These are phyloP conservation scores for Trinorchestia longiramus DNA, from an alignment of 1,140 invertebrate species.

Conservation along the genomic window DNA sequence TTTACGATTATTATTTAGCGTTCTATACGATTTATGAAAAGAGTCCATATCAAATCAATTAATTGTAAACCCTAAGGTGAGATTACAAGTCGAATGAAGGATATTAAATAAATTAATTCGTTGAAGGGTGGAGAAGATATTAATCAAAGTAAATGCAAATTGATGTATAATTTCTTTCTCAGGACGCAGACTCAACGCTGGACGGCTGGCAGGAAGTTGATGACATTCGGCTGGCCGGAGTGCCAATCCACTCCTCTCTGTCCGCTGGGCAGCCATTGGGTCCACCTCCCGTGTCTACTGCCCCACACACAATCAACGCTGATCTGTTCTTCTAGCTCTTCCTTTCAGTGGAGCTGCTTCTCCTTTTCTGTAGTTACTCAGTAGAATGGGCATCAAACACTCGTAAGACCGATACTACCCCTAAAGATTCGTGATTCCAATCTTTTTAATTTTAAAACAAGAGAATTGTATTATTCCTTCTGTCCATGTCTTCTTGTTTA, in stretches of 20 bases:
- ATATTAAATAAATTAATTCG: no score
- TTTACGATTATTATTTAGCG: no score
- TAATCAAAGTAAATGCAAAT: background rate
- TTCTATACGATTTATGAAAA: no score
- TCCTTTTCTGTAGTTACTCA: background rate
- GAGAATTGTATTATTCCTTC: background rate
- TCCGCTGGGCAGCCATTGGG: background rate
- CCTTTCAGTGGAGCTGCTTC: background rate
- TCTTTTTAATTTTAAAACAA: background rate
- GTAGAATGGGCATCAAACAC: background rate
- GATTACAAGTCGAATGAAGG: no score
- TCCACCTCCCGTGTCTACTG: slow-evolving; percentile 29
- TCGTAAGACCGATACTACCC: background rate
- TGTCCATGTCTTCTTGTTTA: background rate
- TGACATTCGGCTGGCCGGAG: slow-evolving; percentile 28
- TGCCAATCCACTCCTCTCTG: slow-evolving; percentile 17
- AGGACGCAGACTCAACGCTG: slow-evolving; percentile 1
- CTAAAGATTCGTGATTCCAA: background rate
- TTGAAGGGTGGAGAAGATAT: no score
- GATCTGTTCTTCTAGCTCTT: slow-evolving; percentile 1
- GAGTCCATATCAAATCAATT: no score
- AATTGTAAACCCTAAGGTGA: no score
- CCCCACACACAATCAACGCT: slow-evolving; percentile 40
- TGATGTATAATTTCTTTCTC: background rate
- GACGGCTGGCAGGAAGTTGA: slow-evolving; percentile 38